Conservation (phyloP, 2,797 vertebrate species). For the Hemibagrus guttatus region DNA sequence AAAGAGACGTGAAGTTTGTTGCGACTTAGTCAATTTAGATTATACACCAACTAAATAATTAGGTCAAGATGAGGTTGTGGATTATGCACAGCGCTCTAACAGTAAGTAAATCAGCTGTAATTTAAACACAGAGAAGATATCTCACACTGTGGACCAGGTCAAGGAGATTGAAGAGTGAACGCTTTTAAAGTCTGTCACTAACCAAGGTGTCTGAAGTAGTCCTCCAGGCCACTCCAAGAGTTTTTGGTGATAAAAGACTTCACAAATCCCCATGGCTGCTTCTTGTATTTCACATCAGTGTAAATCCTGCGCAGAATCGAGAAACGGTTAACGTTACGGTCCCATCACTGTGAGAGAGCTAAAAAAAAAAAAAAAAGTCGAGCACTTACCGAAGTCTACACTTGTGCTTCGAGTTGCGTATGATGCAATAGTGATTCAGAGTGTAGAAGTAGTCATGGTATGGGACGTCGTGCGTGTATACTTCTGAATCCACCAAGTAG, state of each 20-base stretch:
- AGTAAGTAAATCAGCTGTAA: background rate
- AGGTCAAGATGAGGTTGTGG: background rate
- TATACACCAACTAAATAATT: background rate
- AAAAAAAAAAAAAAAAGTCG: background rate
- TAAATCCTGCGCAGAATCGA: conserved; percentile 76
- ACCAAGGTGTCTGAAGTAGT: conserved; percentile 90
- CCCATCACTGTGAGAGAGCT: no score
- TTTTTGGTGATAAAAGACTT: conserved; percentile 96
- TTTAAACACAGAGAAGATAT: background rate
- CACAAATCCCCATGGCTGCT: conserved; percentile 92
- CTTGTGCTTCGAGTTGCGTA: conserved; percentile 81
- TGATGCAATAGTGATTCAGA: conserved; percentile 87
- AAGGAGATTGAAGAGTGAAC: background rate
- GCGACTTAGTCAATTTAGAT: background rate
- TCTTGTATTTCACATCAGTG: conserved; percentile 92
- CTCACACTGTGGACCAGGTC: background rate
- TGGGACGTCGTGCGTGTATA: conserved; percentile 91
- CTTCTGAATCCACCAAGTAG: conserved; percentile 86
- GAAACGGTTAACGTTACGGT: background rate
- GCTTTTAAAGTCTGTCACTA: conserved; percentile 41
- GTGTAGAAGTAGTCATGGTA: conserved; percentile 98
- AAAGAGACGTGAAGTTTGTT: background rate
- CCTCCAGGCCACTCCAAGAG: conserved; percentile 90
- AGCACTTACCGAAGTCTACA: conserved; percentile 86
- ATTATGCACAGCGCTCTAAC: background rate